A percentile compares a stretch with the other conserved stretches of the same genome.
phyloP scores from a whole-genome alignment of 1,140 invertebrate species.

The Leptestheria dahalacensis region DNA sequence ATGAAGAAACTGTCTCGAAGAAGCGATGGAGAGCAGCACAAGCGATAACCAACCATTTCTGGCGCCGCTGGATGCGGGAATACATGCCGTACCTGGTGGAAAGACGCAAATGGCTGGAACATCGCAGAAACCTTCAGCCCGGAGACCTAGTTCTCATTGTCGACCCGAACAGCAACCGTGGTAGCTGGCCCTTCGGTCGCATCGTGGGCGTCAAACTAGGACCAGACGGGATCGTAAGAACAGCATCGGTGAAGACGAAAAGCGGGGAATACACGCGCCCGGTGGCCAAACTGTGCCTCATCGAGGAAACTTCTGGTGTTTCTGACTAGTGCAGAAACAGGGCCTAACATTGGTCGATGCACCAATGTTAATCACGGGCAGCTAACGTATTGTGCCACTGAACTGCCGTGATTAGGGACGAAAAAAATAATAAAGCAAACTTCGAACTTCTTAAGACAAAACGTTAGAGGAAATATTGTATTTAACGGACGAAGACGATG shows the following conservation, averaged over 20 bases:
- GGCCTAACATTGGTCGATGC: too few relatives aligned
- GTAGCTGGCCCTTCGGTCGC: neutral
- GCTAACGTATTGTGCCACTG: too few relatives aligned
- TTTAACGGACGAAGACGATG: too few relatives aligned
- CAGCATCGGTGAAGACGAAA: neutral
- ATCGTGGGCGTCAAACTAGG: neutral
- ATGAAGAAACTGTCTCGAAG: neutral
- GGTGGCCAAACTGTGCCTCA: slow-evolving; percentile 1
- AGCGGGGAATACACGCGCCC: neutral
- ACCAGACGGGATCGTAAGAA: slow-evolving; percentile 7
- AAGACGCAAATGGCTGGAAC: neutral
- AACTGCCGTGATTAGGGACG: too few relatives aligned
- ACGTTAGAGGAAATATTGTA: too few relatives aligned
- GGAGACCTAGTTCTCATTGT: slow-evolving; percentile 8
- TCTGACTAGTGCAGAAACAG: neutral
- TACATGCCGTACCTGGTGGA: slow-evolving; percentile 7
- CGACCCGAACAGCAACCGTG: neutral
- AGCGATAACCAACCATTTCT: slow-evolving; percentile 12
- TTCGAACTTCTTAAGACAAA: too few relatives aligned
- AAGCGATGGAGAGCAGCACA: slow-evolving; percentile 16
- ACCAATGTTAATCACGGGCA: too few relatives aligned
- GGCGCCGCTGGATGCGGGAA: slow-evolving; percentile 16
- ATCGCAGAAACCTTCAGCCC: neutral
- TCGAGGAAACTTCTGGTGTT: too few relatives aligned
- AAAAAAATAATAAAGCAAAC: too few relatives aligned